Evolutionary conservation across 2,888 invertebrate species (phyloP), one percentile per base, ranked within the genome.

Genomic region (Cantharis lateralis): DNA sequence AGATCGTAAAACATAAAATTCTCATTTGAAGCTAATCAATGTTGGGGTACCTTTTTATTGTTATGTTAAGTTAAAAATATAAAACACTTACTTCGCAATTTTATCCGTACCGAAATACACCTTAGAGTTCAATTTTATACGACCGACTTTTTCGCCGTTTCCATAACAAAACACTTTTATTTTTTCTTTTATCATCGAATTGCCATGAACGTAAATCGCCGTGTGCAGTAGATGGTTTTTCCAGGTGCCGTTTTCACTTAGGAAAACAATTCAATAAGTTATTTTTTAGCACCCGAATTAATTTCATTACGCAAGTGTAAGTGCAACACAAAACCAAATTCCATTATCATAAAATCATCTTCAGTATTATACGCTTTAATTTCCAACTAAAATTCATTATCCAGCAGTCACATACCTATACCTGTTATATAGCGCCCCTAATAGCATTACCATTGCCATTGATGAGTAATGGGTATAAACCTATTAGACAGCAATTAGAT

Each of bases 1-100:
- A 85, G 82, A 77, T 82, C 82, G 83, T 86, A 86, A 85, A 86
- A 83, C 84, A 86, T 86, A 86, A 86, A 86, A 86, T 85, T 85
- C 85, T 84, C 85, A 84, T 86, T 84, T 84, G 82, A 82, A 81
- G 81, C 83, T 84, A 86, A 85, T 86, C 86, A 85, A 86, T 85
- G 85, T 82, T 79, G 71, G 81, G 81, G 82, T 82, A 82, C 83
- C 82, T 85, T 78, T 76, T 85, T 86, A 84, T 85, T 84, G 85
- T 85, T 84, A 86, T 83, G 85, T 81, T 80, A 82, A 83, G 83
- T 85, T 85, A 84, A 85, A 84, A 83, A 83, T 85, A 82, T 84
- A 84, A 66, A 74, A 78, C 70, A 70, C 72, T 85, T 83, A 79
- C 82, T 80, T 71, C 68, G 71, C 72, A 63, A 80, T 71, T 62